Evolutionary conservation across 2,888 invertebrate genomes (phyloP), one percentile per base, ranked within the genome.

Genomic region (Hyposoter dolosus): DNA sequence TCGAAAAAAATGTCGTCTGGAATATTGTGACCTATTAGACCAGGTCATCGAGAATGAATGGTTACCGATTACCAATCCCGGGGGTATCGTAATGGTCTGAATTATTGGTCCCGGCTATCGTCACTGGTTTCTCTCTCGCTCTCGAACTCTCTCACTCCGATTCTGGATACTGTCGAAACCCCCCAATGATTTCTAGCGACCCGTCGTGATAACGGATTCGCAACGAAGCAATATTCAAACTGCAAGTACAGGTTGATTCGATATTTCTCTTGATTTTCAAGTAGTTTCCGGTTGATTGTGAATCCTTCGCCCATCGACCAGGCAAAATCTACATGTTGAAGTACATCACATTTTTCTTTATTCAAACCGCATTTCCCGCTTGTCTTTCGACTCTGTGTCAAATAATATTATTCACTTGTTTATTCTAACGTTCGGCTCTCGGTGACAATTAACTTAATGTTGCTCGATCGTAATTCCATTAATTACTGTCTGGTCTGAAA

Each of bases 21-120:
- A 60, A 85, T 85, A 74, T 78, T 78, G 77, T 75, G 82, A 82
- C 75, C 79, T 75, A 82, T 79, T 79, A 75, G 79, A 79, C 60
- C 79, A 68, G 28, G 82, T 79, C 63, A 82, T 85, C 82, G 79
- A 68, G 74, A 72, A 82, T 85, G 85, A 82, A 85, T 85, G 85
- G 82, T 82, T 82, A 85, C 78, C 85, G 85, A 85, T 85, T 85
- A 85, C 79, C 82, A 82, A 85, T 82, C 85, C 79, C 85, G 28
- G 71, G 79, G 71, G 85, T 71, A 85, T 85, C 82, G 85, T 85
- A 85, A 85, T 85, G 82, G 82, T 85, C 85, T 85, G 74, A 85
- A 85, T 85, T 85, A 85, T 85, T 82, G 82, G 85, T 75, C 82
- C 85, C 15, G 75, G 79, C 78, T 82, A 85, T 82, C 78, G 77